A percentile compares a stretch with the other conserved stretches of the same genome.
Conservation (phyloP, 2,113 vertebrate species). For the Corythaixoides concolor region DNA sequence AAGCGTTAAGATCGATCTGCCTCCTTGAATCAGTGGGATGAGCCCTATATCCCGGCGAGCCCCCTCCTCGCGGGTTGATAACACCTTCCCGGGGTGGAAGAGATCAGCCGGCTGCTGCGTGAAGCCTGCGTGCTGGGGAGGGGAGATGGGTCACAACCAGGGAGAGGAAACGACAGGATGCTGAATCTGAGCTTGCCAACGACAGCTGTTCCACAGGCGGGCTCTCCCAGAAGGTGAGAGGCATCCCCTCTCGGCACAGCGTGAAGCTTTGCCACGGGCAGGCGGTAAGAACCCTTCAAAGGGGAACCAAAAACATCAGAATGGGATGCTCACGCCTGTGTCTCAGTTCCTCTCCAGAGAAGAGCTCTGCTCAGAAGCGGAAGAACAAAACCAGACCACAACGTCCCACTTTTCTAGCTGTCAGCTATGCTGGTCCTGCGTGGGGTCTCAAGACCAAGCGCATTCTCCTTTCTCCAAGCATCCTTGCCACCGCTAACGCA, state of each 20-base stretch:
- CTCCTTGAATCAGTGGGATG: conserved; percentile 51
- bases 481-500: fast-evolving
- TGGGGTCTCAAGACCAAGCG: neutral
- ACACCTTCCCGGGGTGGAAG: neutral
- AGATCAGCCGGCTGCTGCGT: neutral
- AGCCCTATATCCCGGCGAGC: conserved; percentile 14
- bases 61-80: conserved; percentile 44
- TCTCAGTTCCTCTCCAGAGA: neutral
- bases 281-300: neutral
- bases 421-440: neutral
- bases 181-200: fast-evolving
- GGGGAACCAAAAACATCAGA: neutral
- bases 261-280: fast-evolving
- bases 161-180: neutral
- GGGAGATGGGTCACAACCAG: neutral
- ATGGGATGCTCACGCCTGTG: fast-evolving
- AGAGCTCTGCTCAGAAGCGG: neutral
- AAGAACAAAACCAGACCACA: neutral
- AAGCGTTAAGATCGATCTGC: conserved; percentile 53
- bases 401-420: neutral
- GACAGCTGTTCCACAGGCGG: neutral
- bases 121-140: neutral
- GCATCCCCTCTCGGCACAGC: neutral
- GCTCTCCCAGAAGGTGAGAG: neutral
- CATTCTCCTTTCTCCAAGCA: neutral